phyloP scores from a whole-genome alignment of 2,113 vertebrate genomes.

The Genyomyrus donnyi region DNA sequence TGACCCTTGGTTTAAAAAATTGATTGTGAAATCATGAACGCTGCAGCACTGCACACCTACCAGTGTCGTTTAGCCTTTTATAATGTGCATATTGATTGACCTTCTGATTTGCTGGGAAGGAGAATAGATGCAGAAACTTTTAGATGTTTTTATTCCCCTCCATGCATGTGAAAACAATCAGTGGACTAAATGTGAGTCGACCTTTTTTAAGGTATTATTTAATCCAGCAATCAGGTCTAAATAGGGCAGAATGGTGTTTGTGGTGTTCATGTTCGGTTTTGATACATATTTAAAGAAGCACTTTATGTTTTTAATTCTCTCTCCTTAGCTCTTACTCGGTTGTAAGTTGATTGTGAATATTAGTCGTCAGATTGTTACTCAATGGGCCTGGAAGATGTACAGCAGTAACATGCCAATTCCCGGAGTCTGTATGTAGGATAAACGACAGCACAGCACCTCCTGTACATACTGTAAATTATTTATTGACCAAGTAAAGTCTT shows the following conservation, averaged over 20 bases:
- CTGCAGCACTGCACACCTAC: slow-evolving; percentile 29
- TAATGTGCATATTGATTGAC: not conserved
- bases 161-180: not conserved
- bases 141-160: not conserved
- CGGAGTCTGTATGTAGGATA: slow-evolving; percentile 48
- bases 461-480: slow-evolving; percentile 98
- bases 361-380: slow-evolving; percentile 37
- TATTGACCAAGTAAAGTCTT: slow-evolving; percentile 70
- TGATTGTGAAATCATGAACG: slow-evolving; percentile 49
- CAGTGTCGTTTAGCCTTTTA: not conserved
- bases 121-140: not conserved
- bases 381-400: slow-evolving; percentile 25
- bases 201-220: slow-evolving; percentile 1
- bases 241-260: slow-evolving; percentile 62
- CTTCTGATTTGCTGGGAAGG: not conserved
- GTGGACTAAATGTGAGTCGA: slow-evolving; percentile 7
- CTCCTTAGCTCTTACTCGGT: slow-evolving; percentile 52
- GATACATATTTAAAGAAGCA: slow-evolving; percentile 49
- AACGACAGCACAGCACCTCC: slow-evolving; percentile 49
- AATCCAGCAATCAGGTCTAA: not conserved
- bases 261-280: slow-evolving; percentile 53
- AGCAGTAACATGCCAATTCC: slow-evolving; percentile 13
- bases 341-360: slow-evolving; percentile 43
- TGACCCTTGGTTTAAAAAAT: slow-evolving; percentile 35
- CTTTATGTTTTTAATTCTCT: slow-evolving; percentile 58